Percentiles rank a stretch among this genome's conserved stretches.
phyloP scores from a whole-genome alignment of 2,797 vertebrate genomes.

The Coranthus polyacanthus region DNA sequence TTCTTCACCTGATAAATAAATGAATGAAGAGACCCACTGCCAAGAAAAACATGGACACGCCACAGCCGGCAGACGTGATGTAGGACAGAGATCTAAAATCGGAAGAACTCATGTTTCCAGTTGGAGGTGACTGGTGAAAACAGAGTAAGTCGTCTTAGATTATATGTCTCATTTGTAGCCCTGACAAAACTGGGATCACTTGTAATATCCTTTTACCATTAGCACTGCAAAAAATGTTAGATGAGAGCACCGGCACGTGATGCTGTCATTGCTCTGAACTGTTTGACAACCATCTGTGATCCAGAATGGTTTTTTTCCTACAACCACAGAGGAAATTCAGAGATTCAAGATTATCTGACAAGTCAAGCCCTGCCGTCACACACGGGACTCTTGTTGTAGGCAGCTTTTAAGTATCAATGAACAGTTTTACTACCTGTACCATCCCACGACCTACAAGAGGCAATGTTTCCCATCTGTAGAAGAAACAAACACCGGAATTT shows the following conservation, averaged over 20 bases:
- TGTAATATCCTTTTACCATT: slow-evolving; percentile 55
- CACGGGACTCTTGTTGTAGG: neutral
- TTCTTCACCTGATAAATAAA: slow-evolving; percentile 53
- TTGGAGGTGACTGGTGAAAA: slow-evolving; percentile 42
- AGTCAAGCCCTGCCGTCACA: neutral
- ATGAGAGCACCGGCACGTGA: slow-evolving; percentile 69
- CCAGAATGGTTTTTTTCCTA: slow-evolving; percentile 49
- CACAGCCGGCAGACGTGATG: slow-evolving; percentile 73
- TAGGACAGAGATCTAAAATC: slow-evolving; percentile 53
- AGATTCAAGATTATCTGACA: neutral
- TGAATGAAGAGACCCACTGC: slow-evolving; percentile 65
- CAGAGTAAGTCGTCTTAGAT: neutral
- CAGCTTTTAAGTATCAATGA: neutral
- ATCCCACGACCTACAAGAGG: slow-evolving; percentile 66
- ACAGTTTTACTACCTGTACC: slow-evolving; percentile 37
- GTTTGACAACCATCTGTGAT: slow-evolving; percentile 60
- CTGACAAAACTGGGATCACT: neutral
- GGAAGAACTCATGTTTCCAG: slow-evolving; percentile 5
- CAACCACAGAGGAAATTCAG: neutral
- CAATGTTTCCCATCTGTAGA: slow-evolving; percentile 7
- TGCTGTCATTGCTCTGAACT: neutral
- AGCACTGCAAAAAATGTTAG: slow-evolving; percentile 77
- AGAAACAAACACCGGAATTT: neutral
- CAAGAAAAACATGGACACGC: slow-evolving; percentile 73
- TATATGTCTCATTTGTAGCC: neutral